Evolutionary conservation across 2,113 vertebrate species (phyloP).

Genomic region (Circaetus gallicus): DNA sequence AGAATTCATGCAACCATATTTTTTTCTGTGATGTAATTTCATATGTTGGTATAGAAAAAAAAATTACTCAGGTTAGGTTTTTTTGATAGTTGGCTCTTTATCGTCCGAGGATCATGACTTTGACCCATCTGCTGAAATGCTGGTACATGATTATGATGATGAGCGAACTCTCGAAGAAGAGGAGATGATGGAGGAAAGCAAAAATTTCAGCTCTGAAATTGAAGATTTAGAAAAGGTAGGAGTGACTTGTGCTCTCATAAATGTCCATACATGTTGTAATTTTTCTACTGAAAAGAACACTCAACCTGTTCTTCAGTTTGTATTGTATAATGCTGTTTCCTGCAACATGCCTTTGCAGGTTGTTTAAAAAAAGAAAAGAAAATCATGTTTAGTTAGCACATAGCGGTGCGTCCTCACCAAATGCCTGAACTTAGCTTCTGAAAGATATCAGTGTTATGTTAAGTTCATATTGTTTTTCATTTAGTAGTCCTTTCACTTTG

Average conservation of each 20-base stretch:
- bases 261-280: not conserved
- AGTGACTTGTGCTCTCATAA: not conserved
- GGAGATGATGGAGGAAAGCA: slow-evolving; percentile 90
- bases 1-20: not conserved
- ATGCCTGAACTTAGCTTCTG: not conserved
- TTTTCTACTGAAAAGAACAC: not conserved
- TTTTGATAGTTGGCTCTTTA: slow-evolving; percentile 89
- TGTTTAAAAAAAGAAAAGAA: not conserved
- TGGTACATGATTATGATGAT: slow-evolving; percentile 97
- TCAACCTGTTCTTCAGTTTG: not conserved
- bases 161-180: slow-evolving; percentile 96
- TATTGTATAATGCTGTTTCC: not conserved
- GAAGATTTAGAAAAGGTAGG: slow-evolving; percentile 96
- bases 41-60: not conserved
- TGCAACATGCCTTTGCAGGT: not conserved
- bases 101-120: slow-evolving; percentile 99
- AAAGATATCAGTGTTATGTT: not conserved
- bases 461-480: not conserved
- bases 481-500: not conserved
- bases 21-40: not conserved
- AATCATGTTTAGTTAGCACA: not conserved
- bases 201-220: slow-evolving; percentile 91
- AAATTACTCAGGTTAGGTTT: slow-evolving; percentile 16
- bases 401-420: not conserved
- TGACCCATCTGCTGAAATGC: slow-evolving; percentile 96